phyloP scores from a whole-genome alignment of 2,888 invertebrate species.

The Punctoribates punctum region DNA sequence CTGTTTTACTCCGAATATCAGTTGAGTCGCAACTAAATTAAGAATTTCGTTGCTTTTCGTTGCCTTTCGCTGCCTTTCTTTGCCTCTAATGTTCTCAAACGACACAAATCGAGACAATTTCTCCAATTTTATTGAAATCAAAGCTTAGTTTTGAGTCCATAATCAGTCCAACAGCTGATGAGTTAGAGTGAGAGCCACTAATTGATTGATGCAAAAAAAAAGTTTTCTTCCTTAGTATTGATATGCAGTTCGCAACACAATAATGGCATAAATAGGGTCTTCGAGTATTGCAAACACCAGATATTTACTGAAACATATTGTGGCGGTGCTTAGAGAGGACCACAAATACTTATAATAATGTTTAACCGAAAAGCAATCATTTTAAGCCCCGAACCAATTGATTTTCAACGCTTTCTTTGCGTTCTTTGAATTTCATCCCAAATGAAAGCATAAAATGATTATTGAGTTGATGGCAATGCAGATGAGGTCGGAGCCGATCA shows the following conservation, averaged over 20 bases:
- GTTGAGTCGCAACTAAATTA: not conserved
- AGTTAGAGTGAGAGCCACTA: not conserved
- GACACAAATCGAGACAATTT: too few relatives aligned
- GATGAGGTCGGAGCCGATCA: not conserved
- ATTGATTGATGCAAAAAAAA: not conserved
- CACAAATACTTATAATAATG: constrained; percentile 25
- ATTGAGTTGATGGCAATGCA: constrained; percentile 19
- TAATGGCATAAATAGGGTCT: constrained; percentile 15
- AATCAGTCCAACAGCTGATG: not conserved
- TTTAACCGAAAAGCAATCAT: not conserved
- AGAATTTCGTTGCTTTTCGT: too few relatives aligned
- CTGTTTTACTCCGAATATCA: not conserved
- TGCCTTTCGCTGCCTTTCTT: too few relatives aligned
- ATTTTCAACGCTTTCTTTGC: constrained; percentile 16
- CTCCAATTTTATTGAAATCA: too few relatives aligned
- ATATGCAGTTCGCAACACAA: not conserved
- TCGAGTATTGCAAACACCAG: constrained; percentile 1
- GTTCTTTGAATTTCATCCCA: constrained; percentile 3
- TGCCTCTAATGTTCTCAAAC: too few relatives aligned
- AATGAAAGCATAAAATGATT: constrained; percentile 5
- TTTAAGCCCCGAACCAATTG: constrained; percentile 31
- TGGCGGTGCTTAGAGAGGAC: constrained; percentile 11
- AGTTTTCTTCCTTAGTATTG: not conserved
- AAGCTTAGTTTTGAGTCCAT: too few relatives aligned
- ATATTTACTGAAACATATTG: constrained; percentile 33